A percentile compares a stretch with the other conserved stretches of the same genome.
Conservation (phyloP, 2,888 invertebrate species). For the Hypena proboscidalis region DNA sequence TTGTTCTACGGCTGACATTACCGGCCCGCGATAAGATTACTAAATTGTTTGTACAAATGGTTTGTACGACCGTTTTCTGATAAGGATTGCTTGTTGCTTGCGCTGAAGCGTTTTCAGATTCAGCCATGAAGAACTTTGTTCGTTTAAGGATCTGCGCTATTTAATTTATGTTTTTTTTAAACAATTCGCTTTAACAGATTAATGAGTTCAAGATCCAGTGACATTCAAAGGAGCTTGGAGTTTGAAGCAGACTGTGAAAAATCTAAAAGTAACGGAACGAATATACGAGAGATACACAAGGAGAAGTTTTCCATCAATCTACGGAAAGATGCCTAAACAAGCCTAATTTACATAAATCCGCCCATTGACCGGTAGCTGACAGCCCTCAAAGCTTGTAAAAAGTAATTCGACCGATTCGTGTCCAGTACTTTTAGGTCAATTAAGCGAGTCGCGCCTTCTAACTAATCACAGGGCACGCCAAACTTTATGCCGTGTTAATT, state of each 20-base stretch:
- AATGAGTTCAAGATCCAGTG: too few relatives aligned
- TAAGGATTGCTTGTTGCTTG: constrained; percentile 15
- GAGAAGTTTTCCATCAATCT: too few relatives aligned
- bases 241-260: too few relatives aligned
- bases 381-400: constrained; percentile 71
- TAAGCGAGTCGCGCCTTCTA: constrained; percentile 80
- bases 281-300: too few relatives aligned
- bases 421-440: constrained; percentile 84
- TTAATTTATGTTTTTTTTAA: too few relatives aligned
- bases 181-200: too few relatives aligned
- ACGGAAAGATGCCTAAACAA: too few relatives aligned
- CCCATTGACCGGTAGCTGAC: constrained; percentile 30
- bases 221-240: too few relatives aligned
- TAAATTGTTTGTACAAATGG: constrained; percentile 21
- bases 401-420: constrained; percentile 82
- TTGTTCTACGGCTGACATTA: constrained; percentile 23
- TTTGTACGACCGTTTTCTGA: constrained; percentile 25
- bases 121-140: too few relatives aligned
- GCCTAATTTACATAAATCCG: constrained; percentile 5
- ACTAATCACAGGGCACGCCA: constrained; percentile 81
- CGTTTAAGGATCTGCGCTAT: too few relatives aligned
- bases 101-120: too few relatives aligned
- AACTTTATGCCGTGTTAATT: constrained; percentile 84
- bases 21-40: constrained; percentile 28
- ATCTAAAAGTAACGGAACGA: too few relatives aligned